phyloP scores from a whole-genome alignment of 1,140 invertebrate genomes.

The Drosophila baimaii region DNA sequence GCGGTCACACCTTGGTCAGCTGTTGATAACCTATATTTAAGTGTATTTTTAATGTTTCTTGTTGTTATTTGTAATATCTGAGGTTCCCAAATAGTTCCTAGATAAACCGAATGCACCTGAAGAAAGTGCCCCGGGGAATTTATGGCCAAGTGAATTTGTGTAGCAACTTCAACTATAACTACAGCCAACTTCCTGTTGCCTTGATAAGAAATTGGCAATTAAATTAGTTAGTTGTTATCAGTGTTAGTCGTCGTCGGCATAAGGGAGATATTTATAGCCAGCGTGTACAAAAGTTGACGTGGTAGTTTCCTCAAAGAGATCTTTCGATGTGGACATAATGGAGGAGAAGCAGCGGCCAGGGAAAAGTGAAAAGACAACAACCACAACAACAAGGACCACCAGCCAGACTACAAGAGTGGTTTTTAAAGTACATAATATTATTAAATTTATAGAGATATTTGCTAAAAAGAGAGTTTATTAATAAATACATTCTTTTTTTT shows the following conservation, averaged over 20 bases:
- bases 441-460: not conserved
- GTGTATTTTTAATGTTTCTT: not conserved
- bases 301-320: constrained; percentile 11
- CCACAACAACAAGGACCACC: constrained; percentile 39
- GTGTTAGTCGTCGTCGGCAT: not conserved
- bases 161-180: not conserved
- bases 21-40: not conserved
- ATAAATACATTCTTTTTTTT: not conserved
- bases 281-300: constrained; percentile 53
- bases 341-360: constrained; percentile 21
- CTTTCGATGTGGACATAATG: constrained; percentile 6
- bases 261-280: constrained; percentile 44
- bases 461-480: no score
- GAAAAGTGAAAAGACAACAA: constrained; percentile 19
- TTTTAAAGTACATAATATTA: constrained; percentile 41
- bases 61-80: not conserved
- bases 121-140: not conserved
- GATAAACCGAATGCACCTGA: not conserved
- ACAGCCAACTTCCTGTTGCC: constrained; percentile 16
- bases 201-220: constrained; percentile 29
- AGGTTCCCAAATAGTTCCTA: constrained; percentile 1
- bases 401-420: constrained; percentile 25
- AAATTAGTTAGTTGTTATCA: constrained; percentile 57
- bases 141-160: constrained; percentile 1
- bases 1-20: not conserved